phyloP scores from a whole-genome alignment of 2,113 vertebrate species.

The Corydoras maculifer region DNA sequence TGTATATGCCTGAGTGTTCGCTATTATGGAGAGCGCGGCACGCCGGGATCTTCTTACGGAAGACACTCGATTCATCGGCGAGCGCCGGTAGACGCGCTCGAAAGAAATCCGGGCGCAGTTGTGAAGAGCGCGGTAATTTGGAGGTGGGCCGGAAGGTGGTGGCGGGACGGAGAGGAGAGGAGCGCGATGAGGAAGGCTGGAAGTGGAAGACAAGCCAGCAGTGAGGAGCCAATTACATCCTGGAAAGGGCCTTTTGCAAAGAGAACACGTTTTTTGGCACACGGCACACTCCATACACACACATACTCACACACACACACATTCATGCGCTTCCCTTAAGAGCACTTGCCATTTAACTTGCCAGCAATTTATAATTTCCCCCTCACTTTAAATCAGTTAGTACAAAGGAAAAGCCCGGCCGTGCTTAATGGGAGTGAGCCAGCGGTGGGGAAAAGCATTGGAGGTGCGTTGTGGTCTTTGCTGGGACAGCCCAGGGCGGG shows the following conservation, averaged over 20 bases:
- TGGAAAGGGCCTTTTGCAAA: not conserved
- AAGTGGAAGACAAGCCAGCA: conserved; percentile 4
- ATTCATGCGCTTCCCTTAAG: conserved; percentile 30
- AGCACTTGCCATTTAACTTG: conserved; percentile 36
- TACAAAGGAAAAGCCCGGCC: conserved; percentile 26
- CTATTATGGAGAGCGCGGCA: conserved; percentile 5
- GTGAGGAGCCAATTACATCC: conserved; percentile 16
- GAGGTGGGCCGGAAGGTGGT: not conserved
- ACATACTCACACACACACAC: conserved; percentile 19
- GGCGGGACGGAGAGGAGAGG: conserved; percentile 7
- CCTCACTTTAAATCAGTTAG: conserved; percentile 21
- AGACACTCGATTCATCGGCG: not conserved
- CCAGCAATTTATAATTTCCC: conserved; percentile 36
- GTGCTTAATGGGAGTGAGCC: conserved; percentile 19
- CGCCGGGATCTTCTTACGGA: conserved; percentile 14
- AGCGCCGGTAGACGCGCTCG: not conserved
- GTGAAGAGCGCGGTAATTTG: conserved; percentile 9
- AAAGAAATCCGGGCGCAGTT: not conserved
- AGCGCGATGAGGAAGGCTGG: conserved; percentile 15
- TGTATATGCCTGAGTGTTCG: conserved; percentile 18
- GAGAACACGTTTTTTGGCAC: not conserved
- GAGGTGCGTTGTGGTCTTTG: too few relatives aligned
- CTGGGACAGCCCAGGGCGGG: too few relatives aligned
- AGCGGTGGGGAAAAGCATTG: too few relatives aligned
- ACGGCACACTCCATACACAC: conserved; percentile 2